These are phyloP conservation scores for Sebastes kiyomatsui DNA, from an alignment of 2,797 vertebrate genomes.

Conservation along the genomic window DNA sequence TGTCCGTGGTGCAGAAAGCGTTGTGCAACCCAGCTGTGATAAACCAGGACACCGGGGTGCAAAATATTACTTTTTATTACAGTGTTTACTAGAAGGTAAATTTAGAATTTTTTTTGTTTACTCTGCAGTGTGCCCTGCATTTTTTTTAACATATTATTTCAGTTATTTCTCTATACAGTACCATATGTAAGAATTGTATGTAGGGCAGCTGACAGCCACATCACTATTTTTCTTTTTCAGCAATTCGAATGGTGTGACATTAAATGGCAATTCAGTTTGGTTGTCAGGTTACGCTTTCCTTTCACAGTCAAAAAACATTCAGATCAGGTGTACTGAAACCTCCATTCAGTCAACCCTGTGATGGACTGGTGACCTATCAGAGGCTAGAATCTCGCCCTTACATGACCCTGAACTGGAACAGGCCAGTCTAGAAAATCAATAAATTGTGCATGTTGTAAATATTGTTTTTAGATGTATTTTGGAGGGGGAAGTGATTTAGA, in stretches of 20 bases:
- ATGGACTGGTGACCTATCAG: not conserved
- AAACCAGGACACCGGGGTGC: constrained; percentile 1
- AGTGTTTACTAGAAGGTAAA: not conserved
- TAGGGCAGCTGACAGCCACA: constrained; percentile 10
- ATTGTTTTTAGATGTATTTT: not conserved
- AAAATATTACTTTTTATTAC: not conserved
- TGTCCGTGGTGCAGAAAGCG: constrained; percentile 28
- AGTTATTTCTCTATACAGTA: not conserved
- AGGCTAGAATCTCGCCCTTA: not conserved
- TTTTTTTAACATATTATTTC: not conserved
- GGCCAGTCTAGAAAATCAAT: not conserved
- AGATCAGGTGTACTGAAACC: not conserved
- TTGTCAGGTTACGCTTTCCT: not conserved
- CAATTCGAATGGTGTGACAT: not conserved
- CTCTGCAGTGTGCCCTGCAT: not conserved
- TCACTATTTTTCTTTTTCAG: not conserved
- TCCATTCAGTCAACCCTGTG: no score
- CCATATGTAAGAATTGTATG: not conserved
- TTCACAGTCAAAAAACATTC: not conserved
- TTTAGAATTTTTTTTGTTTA: no score
- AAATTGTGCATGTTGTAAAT: not conserved
- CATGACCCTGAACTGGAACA: not conserved
- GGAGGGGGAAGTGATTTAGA: not conserved
- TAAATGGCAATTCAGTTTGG: not conserved
- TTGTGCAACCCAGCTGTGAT: not conserved